Evolutionary conservation across 2,888 invertebrate species (phyloP), one percentile per base, ranked within the genome.

Genomic region (Ryuthela nishihirai): DNA sequence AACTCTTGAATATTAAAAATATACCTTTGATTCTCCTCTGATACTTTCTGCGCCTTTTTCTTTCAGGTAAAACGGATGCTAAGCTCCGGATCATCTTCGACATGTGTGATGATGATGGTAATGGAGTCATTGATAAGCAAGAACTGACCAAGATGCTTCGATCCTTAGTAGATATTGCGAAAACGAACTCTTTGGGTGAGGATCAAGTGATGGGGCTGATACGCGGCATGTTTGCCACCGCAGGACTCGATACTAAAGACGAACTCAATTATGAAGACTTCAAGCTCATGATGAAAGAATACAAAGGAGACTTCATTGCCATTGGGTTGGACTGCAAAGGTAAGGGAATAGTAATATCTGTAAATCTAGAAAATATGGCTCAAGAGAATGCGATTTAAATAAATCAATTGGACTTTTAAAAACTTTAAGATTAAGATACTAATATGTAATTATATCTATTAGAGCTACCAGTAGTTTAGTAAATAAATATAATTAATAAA

Each of bases 81-180:
- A 94, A 94, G 70, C 77, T 95, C 29, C 81, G 93, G 4, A 93
- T 95, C 26, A 91, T 97, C 65, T 97, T 95, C 72, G 92, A 95
- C 73, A 95, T 97, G 95, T 95, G 95, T 70, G 95, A 95, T 72
- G 88, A 92, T 69, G 91, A 95, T 72, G 83, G 90, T n/a, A 92
- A 91, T 69, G 92, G 94, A 0, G 89, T 91, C 1, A 95, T 95
- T 54, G 93, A 93, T 71, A 93, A 94, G 70, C 86, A 84, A 2
- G 95, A 95, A 72, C 78, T 97, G 17, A 91, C 89, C 20, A 92
- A 93, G 73, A 93, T 97, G 88, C 77, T 97, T 71, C 79, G 92
- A 34, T 93, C 93, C 0, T 76, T 94, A 23, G 93, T 94, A 0
- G 93, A 93, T 75, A 93, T 94, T 52, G 93, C 93, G 0, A 81